These are phyloP conservation scores for Polymixis flavicincta DNA, from an alignment of 2,888 invertebrate species.

Conservation along the genomic window DNA sequence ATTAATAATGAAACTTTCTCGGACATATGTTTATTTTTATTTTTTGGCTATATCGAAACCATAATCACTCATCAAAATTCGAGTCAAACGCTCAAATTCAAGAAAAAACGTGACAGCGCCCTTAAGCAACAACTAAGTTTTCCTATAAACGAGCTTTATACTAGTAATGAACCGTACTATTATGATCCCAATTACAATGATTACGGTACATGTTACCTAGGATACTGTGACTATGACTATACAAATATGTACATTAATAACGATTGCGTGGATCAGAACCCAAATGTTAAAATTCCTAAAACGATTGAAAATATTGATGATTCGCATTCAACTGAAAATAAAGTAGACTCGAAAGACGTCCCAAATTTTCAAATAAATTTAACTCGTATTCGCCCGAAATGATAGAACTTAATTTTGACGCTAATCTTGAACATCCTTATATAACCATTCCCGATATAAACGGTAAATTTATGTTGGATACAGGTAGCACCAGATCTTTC, in stretches of 20 bases:
- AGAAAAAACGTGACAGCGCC: too few relatives aligned
- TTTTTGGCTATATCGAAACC: too few relatives aligned
- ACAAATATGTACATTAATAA: constrained; percentile 1
- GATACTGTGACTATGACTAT: neutral
- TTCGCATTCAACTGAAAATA: neutral
- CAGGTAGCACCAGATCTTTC: neutral
- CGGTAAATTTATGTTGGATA: constrained; percentile 6
- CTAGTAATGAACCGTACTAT: neutral
- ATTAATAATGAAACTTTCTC: too few relatives aligned
- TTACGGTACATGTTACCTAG: neutral
- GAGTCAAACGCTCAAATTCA: too few relatives aligned
- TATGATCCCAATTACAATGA: neutral
- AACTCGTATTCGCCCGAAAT: neutral
- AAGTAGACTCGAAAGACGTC: neutral
- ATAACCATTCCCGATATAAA: neutral
- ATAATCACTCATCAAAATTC: too few relatives aligned
- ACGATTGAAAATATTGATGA: neutral
- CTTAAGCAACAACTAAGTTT: neutral
- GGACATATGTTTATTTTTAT: too few relatives aligned
- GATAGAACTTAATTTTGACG: constrained; percentile 3
- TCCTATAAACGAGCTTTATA: neutral
- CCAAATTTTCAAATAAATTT: neutral
- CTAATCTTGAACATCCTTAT: neutral
- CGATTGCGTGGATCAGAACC: neutral
- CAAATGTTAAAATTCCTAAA: neutral